Evolutionary conservation across 2,888 invertebrate species (phyloP), one percentile per base, ranked within the genome.

Genomic region (Scaptomyza cyrtandrae): DNA sequence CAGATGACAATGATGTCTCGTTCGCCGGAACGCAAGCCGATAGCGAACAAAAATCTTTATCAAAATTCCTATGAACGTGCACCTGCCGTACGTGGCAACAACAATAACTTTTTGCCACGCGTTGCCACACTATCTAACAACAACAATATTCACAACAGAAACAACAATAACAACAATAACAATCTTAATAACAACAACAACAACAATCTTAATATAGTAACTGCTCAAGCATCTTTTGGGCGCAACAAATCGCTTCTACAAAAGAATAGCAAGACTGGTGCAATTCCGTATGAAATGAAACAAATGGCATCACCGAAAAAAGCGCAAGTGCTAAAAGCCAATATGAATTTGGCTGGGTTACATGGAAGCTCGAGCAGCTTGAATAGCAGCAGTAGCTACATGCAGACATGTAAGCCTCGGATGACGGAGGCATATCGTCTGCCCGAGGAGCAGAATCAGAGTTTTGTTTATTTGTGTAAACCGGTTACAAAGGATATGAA

Each of bases 391-490:
- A 57, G 29, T 37, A 53, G 16, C 35, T 31, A 14, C 58, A 29
- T 45, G 24, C 24, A n/a, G 3, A 7, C 45, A n/a, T 7, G 14
- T 3, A 66, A 59, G 24, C 49, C 71, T 0, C 68, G 70, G 35
- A 27, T 74, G 60, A 65, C 45, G 19, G 56, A 75, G 41, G 59
- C 53, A 10, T 62, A 64, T 4, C 48, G 58, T 0, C 5, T 71
- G 55, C 66, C 78, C 0, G 76, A 77, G 6, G 56, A 71, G 16
- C 59, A 73, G 13, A 86, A 75, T 29, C 71, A 80, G 29, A 85
- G 84, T 31, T 85, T 86, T 13, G 68, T 82, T n/a, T 81, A 86
- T 29, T 53, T 75, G 6, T 78, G 80, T 49, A 79, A 86, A 52
- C 78, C 82, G 10, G 65, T 67, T 14, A 39, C 3, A 13, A 75